Percentiles rank a stretch among this genome's conserved stretches.
phyloP scores from a whole-genome alignment of 2,113 vertebrate genomes.

The Caretta caretta region DNA sequence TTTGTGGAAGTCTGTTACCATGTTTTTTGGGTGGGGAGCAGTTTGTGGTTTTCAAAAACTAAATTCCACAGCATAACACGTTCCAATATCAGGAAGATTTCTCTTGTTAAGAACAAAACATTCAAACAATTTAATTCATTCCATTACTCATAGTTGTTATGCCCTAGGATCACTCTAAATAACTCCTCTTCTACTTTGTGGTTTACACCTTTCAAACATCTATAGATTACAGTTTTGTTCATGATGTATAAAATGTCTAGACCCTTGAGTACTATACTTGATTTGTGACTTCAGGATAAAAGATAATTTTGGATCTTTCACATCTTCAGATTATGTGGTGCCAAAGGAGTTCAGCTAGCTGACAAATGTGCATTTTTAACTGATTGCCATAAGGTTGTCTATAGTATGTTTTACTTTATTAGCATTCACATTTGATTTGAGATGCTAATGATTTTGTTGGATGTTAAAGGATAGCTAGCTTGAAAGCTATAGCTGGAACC shows the following conservation, averaged over 20 bases:
- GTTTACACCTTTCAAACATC: background rate
- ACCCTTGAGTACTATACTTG: conserved; percentile 29
- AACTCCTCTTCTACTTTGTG: background rate
- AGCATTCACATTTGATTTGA: conserved; percentile 39
- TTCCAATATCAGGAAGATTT: background rate
- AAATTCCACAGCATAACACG: background rate
- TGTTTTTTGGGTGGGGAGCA: background rate
- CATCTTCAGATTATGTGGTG: conserved; percentile 42
- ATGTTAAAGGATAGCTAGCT: background rate
- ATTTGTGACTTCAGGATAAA: conserved; percentile 44
- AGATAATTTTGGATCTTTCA: conserved; percentile 65
- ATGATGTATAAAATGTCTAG: conserved; percentile 39
- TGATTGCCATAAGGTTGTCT: background rate
- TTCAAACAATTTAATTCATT: background rate
- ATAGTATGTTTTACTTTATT: background rate
- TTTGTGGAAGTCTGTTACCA: background rate
- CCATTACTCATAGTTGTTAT: background rate
- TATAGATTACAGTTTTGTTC: background rate
- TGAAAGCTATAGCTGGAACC: background rate
- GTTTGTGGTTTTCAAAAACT: background rate
- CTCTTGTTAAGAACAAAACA: background rate
- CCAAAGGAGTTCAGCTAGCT: conserved; percentile 49
- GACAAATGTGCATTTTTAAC: background rate
- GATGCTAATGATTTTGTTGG: conserved; percentile 35
- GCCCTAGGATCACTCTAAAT: background rate